Conservation (phyloP, 1,140 invertebrate genomes). For the Drosophila malerkotliana region DNA sequence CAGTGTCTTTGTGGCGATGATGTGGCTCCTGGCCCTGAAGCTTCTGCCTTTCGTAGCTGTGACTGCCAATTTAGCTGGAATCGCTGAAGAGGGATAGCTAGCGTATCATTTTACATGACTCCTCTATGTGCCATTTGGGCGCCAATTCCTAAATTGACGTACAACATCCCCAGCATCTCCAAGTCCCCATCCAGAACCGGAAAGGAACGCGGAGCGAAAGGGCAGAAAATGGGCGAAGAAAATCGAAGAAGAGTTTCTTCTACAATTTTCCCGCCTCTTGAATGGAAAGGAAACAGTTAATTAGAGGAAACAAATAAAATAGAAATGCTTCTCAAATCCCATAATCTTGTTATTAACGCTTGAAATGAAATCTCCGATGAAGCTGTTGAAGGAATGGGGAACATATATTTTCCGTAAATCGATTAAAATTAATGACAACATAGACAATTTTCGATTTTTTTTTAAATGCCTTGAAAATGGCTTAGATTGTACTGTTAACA, state of each 20-base stretch:
- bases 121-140: constrained; percentile 78
- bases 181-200: background rate
- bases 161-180: constrained; percentile 17
- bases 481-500: background rate
- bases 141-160: constrained; percentile 76
- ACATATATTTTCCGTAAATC: background rate
- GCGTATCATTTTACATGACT: constrained; percentile 75
- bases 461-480: too few species aligned
- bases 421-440: constrained; percentile 1
- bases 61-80: constrained; percentile 60
- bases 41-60: constrained; percentile 1
- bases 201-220: constrained; percentile 31
- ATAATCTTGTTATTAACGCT: constrained; percentile 1
- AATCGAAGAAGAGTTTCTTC: background rate
- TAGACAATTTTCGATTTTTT: background rate
- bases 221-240: constrained; percentile 9
- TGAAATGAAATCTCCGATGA: background rate
- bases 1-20: constrained; percentile 6
- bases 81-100: constrained; percentile 62
- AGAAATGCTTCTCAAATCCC: background rate
- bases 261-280: background rate
- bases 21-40: constrained; percentile 18
- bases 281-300: constrained; percentile 18
- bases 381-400: background rate
- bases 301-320: background rate